Conservation (phyloP, 1,140 invertebrate genomes). For the Euura lappo region DNA sequence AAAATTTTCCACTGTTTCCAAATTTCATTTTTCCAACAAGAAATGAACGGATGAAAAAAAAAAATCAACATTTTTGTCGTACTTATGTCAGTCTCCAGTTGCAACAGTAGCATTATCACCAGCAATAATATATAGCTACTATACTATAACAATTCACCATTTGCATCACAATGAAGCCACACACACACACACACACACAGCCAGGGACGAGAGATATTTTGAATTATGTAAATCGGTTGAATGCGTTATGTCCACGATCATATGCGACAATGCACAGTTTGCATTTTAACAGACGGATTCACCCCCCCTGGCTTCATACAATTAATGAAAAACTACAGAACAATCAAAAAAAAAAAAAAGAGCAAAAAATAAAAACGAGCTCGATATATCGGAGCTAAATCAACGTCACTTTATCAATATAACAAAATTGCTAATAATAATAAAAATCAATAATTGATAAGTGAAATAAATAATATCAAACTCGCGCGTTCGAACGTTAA, state of each 20-base stretch:
- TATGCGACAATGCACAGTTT: background rate
- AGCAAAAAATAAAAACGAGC: background rate
- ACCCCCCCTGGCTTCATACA: background rate
- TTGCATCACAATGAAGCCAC: background rate
- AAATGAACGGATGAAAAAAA: background rate
- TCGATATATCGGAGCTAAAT: too few species aligned
- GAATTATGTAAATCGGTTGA: slow-evolving; percentile 7
- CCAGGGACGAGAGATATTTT: background rate
- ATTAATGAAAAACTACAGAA: background rate
- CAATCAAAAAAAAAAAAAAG: slow-evolving; percentile 1
- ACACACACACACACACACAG: background rate
- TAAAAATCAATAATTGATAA: too few species aligned
- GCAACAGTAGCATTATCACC: too few species aligned
- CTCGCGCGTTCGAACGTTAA: too few species aligned
- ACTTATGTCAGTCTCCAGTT: background rate
- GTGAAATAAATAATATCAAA: too few species aligned
- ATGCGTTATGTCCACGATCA: background rate
- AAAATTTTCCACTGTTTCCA: too few species aligned
- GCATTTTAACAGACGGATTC: slow-evolving; percentile 7
- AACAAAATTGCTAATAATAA: too few species aligned
- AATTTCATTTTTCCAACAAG: too few species aligned
- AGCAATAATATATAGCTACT: background rate
- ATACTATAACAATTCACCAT: background rate
- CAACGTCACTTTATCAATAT: too few species aligned
- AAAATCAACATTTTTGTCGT: background rate